Evolutionary conservation across 1,140 invertebrate genomes (phyloP).

Genomic region (Drosophila simulans): DNA sequence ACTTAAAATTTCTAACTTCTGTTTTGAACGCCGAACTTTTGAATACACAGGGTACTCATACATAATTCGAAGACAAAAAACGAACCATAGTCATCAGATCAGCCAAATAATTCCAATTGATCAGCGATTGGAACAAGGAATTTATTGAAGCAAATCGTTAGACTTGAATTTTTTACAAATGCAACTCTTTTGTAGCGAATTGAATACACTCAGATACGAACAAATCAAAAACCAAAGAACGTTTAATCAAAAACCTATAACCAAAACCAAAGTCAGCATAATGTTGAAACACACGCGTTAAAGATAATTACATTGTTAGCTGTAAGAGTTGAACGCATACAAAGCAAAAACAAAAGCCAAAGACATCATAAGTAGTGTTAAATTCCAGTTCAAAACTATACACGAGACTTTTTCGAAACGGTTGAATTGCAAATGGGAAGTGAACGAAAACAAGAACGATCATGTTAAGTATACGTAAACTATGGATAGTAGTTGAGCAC

Average conservation of each 20-base stretch:
- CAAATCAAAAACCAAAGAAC: conserved; percentile 56
- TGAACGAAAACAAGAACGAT: conserved; percentile 23
- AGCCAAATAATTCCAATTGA: conserved; percentile 55
- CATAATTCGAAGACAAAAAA: conserved; percentile 24
- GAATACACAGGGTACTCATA: conserved; percentile 32
- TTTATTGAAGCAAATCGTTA: conserved; percentile 76
- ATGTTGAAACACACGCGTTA: conserved; percentile 70
- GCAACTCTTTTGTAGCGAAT: conserved; percentile 72
- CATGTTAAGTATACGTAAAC: conserved; percentile 74
- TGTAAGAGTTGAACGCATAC: conserved; percentile 58
- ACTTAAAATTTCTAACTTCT: too few relatives aligned
- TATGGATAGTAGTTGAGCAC: conserved; percentile 65
- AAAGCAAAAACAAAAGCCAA: conserved; percentile 66
- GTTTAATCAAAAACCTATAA: conserved; percentile 69
- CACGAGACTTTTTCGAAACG: conserved; percentile 72
- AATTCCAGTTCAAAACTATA: conserved; percentile 70
- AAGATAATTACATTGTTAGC: conserved; percentile 60
- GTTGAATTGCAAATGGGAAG: conserved; percentile 57
- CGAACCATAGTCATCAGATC: conserved; percentile 49
- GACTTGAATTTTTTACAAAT: conserved; percentile 77
- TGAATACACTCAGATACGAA: conserved; percentile 33
- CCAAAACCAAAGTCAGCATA: conserved; percentile 51
- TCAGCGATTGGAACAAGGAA: conserved; percentile 65
- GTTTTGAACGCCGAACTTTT: background rate
- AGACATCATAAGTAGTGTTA: conserved; percentile 68